These are phyloP conservation scores for Belgica antarctica DNA, from an alignment of 2,888 invertebrate species.

Conservation along the genomic window DNA sequence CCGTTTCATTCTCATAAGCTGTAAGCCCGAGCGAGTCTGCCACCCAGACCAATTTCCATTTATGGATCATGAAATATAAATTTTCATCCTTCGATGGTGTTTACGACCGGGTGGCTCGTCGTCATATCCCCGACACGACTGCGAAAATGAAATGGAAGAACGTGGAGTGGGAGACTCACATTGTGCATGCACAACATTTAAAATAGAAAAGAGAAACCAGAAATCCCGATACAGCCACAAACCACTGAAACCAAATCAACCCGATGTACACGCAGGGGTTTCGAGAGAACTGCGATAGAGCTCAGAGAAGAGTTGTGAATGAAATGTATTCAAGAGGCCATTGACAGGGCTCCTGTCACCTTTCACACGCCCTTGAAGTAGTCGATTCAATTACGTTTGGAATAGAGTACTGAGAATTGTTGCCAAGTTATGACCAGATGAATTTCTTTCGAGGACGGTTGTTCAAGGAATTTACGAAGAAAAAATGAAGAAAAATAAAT, in stretches of 20 bases:
- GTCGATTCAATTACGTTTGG: too few species aligned
- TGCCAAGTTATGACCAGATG: too few species aligned
- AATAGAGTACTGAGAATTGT: too few species aligned
- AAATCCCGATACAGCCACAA: slow-evolving; percentile 30
- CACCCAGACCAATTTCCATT: slow-evolving; percentile 25
- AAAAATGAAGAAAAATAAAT: too few species aligned
- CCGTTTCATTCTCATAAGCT: not conserved
- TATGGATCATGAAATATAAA: slow-evolving; percentile 22
- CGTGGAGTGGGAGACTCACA: not conserved
- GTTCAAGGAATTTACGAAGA: too few species aligned
- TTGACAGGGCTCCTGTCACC: too few species aligned
- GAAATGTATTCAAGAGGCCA: too few species aligned
- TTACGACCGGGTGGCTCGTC: not conserved
- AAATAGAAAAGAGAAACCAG: not conserved
- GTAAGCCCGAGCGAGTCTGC: not conserved
- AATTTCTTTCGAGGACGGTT: too few species aligned
- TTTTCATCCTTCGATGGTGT: not conserved
- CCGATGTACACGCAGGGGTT: not conserved
- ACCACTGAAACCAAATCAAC: slow-evolving; percentile 34
- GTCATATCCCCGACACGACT: not conserved
- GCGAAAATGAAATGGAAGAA: not conserved
- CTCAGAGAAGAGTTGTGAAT: too few species aligned
- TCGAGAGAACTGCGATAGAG: not conserved
- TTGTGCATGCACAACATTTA: not conserved
- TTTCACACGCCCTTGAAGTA: too few species aligned